Evolutionary conservation across 2,113 vertebrate genomes (phyloP).

Genomic region (Menidia beryllina): DNA sequence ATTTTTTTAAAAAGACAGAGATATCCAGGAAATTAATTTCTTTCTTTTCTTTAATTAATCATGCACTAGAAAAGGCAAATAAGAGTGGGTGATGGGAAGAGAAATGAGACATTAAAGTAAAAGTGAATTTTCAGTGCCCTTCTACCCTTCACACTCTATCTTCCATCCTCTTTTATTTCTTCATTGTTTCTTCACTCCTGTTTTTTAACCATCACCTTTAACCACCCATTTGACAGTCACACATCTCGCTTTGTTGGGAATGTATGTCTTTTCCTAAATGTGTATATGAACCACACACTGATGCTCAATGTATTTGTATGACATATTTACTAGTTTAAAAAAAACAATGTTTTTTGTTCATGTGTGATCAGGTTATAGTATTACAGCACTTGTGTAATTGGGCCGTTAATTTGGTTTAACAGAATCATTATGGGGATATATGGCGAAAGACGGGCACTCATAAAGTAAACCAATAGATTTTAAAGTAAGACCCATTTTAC

Average conservation of each 20-base stretch:
- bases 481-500: not conserved
- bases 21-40: slow-evolving; percentile 59
- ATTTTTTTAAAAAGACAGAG: slow-evolving; percentile 21
- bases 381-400: not conserved
- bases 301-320: slow-evolving; percentile 3
- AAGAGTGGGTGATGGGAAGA: slow-evolving; percentile 42
- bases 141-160: slow-evolving; percentile 5
- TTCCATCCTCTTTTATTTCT: slow-evolving; percentile 29
- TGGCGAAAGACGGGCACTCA: not conserved
- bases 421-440: not conserved
- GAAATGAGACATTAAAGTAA: slow-evolving; percentile 53
- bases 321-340: not conserved
- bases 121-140: slow-evolving; percentile 42
- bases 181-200: slow-evolving; percentile 33
- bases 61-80: slow-evolving; percentile 61
- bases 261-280: not conserved
- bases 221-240: slow-evolving; percentile 6
- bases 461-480: slow-evolving; percentile 1
- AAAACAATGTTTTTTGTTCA: slow-evolving; percentile 13
- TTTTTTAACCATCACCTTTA: too few species aligned
- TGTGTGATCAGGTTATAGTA: not conserved
- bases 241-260: slow-evolving; percentile 7
- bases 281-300: not conserved
- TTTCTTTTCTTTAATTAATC: slow-evolving; percentile 59
- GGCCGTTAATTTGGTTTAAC: not conserved